Percentiles rank a stretch among this genome's conserved stretches.
Conservation (phyloP, 2,113 vertebrate species). For the Pelobates fuscus region DNA sequence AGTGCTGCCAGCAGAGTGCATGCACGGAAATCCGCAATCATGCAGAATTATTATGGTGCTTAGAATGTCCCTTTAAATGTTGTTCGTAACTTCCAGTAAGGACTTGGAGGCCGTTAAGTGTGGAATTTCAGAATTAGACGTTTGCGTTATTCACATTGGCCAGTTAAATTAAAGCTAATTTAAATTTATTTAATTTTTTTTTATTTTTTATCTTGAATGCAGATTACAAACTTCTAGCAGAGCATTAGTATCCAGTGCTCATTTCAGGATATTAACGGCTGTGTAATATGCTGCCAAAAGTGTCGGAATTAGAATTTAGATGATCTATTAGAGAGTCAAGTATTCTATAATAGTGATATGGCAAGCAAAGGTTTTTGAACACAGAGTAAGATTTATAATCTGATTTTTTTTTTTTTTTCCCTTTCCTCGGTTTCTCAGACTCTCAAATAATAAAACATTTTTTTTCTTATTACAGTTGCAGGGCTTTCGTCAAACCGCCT, state of each 20-base stretch:
- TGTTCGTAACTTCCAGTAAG: too few relatives aligned
- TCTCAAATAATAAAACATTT: too few relatives aligned
- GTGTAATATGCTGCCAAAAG: not conserved
- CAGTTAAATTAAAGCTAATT: too few relatives aligned
- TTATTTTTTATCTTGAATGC: conserved; percentile 18
- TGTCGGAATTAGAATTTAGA: not conserved
- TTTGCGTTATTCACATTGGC: too few relatives aligned
- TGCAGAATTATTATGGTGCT: too few relatives aligned
- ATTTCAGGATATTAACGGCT: not conserved
- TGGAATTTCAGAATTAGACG: too few relatives aligned
- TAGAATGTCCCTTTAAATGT: too few relatives aligned
- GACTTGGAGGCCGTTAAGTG: too few relatives aligned
- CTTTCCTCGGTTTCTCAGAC: not conserved
- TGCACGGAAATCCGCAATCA: too few relatives aligned
- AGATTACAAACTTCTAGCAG: not conserved
- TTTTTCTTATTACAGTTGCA: not conserved
- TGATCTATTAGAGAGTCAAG: not conserved
- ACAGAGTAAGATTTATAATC: not conserved
- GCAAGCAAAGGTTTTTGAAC: not conserved
- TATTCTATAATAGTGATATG: not conserved
- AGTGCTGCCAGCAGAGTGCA: too few relatives aligned
- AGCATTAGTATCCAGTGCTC: not conserved
- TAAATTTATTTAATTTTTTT: too few relatives aligned
- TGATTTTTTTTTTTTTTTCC: not conserved
- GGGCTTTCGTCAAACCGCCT: not conserved